A percentile compares a stretch with the other conserved stretches of the same genome.
Conservation (phyloP, 2,113 vertebrate genomes). For the Cairina moschata region DNA sequence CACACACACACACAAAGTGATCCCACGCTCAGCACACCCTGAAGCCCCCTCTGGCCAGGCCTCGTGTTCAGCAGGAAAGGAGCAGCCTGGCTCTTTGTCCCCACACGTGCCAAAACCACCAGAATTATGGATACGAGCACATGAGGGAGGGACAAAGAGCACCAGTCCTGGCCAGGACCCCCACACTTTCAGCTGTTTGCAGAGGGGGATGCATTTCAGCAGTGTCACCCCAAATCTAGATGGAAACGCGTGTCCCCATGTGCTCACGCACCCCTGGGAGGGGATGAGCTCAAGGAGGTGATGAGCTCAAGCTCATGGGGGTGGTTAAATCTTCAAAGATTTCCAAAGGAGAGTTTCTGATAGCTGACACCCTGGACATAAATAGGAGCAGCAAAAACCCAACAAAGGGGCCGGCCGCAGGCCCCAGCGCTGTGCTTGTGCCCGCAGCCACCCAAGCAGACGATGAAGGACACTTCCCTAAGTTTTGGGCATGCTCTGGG, state of each 20-base stretch:
- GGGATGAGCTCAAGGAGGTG: neutral
- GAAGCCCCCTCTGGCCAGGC: too few relatives aligned
- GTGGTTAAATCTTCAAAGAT: neutral
- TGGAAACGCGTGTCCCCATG: fast-evolving
- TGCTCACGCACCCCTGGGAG: neutral
- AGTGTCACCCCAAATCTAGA: fast-evolving
- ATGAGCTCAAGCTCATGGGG: neutral
- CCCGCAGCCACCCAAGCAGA: neutral
- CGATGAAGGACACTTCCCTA: neutral
- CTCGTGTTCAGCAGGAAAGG: too few relatives aligned
- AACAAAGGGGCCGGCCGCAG: too few relatives aligned
- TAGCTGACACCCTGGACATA: too few relatives aligned
- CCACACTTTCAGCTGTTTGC: fast-evolving
- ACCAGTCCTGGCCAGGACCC: too few relatives aligned
- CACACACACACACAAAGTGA: neutral
- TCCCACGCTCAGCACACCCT: neutral
- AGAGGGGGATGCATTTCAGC: neutral
- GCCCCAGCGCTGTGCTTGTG: too few relatives aligned
- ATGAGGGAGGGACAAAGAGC: neutral
- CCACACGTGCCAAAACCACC: neutral
- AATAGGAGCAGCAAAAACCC: too few relatives aligned
- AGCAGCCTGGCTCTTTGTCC: neutral
- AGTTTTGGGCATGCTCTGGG: neutral
- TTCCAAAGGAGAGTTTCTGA: neutral
- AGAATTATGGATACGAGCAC: neutral